Base-by-base conservation (phyloP, 1,140 invertebrate species). In the Ips typographus region DNA sequence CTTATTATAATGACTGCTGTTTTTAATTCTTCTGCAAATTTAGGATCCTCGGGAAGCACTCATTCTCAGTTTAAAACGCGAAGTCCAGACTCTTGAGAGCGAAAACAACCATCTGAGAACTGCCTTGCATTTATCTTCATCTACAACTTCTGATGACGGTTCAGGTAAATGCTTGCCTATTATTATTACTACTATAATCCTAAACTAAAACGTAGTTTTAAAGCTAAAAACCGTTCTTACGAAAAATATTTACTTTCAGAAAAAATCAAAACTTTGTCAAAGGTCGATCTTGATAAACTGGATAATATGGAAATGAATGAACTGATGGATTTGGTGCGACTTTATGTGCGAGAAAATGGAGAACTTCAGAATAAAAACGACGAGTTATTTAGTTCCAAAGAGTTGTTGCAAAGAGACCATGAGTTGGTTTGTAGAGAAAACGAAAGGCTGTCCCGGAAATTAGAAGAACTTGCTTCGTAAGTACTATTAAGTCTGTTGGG, bases 11-110 rank as follows among this genome's bases (percentile, higher is more conserved):
- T 22, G 22, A 22, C 22, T 22, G 7, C 1, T 40, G 39, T 47
- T 41, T 40, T 63, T 59, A 5, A 65, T 22, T 22, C 22, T 22
- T 22, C 22, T 22, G 22, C 22, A 22, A 22, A 22, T 79, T 53
- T 71, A 94, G 93, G 95, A 98, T 81, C 94, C 95, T 0, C 82
- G 94, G 68, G 95, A 98, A 79, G 93, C 94, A 8, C 80, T 97
- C 1, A 97, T 98, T 71, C 79, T 97, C 3, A 94, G 89, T 76
- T 79, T 98, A 47, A 96, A 96, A 80, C 82, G 93, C 51, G 94
- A 97, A 82, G 89, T 98, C 4, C 86, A 89, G 65, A 90, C 93
- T 1, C 85, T 98, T 40, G 89, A 96, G 76, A 89, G 89, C 71
- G 96, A 99, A 83, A 98, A 99, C 76, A 91, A 94, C 64, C 93